These are phyloP conservation scores for Stramonita haemastoma DNA, from an alignment of 2,888 invertebrate genomes.

Conservation along the genomic window DNA sequence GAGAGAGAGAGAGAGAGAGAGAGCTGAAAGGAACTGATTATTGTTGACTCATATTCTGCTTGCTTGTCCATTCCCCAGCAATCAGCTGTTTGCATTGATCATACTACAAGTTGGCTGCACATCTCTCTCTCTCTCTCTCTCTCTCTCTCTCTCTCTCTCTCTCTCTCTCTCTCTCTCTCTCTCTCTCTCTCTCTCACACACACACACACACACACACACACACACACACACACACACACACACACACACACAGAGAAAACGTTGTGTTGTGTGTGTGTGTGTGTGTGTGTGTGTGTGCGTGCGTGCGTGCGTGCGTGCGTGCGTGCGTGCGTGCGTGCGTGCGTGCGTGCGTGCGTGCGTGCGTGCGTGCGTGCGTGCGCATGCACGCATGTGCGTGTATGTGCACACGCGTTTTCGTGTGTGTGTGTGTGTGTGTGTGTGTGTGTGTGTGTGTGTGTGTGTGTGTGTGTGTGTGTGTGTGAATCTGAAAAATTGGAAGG, in stretches of 20 bases:
- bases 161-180: too few species aligned
- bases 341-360: background rate
- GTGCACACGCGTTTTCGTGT: background rate
- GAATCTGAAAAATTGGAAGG: too few species aligned
- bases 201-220: too few species aligned
- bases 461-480: background rate
- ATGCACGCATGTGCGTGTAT: background rate
- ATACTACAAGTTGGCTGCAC: background rate
- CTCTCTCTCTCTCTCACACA: too few species aligned
- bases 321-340: background rate
- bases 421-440: constrained; percentile 19
- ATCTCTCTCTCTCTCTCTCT: background rate
- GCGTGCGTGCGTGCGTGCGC: background rate
- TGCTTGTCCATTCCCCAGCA: too few species aligned
- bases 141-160: too few species aligned
- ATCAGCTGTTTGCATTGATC: background rate
- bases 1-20: background rate
- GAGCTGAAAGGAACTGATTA: background rate
- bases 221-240: too few species aligned
- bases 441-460: constrained; percentile 2
- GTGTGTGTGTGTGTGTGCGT: constrained; percentile 28
- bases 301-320: constrained; percentile 2
- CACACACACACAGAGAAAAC: too few species aligned
- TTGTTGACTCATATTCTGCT: too few species aligned
- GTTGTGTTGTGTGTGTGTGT: constrained; percentile 7